Evolutionary conservation across 53 echinoderm and acorn worm genomes (phyloP), one percentile per base, ranked within the genome.

Genomic region (Pentamera pediparva): DNA sequence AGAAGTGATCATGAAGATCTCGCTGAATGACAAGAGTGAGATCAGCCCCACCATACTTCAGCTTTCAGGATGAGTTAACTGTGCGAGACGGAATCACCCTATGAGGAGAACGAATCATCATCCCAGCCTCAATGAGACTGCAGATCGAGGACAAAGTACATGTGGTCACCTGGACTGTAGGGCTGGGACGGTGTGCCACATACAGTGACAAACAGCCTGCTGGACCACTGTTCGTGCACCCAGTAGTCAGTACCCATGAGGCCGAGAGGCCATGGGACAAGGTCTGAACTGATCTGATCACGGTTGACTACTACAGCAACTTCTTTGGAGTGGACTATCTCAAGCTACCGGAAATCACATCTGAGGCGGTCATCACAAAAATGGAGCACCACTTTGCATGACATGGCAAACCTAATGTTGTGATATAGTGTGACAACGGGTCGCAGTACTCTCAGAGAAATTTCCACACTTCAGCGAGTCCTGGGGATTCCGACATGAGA

Each of bases 321-420:
- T 81, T 86, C 56, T 86, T 51, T 27, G 85, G 80, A 43, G 69
- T 85, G 17, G 85, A 85, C 31, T 60, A 55, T n/a, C n/a, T n/a
- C n/a, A n/a, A n/a, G n/a, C 47, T 80, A 21, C 29, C 72, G 7
- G 58, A 53, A 30, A 54, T 52, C 12, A 69, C 22, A 48, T 59
- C 74, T 29, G 26, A 27, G 55, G 28, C 71, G 1, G 84, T 83
- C 4, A 77, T 84, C 5, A 39, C 48, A 10, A 61, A 78, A 49
- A 3, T 71, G 39, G 78, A 84, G 36, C 47, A 4, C 1, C 77
- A 77, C 18, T 77, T 83, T 43, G 70, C 77, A 35, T 47, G 69
- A 36, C 70, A 84, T 78, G 84, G 84, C 4, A 84, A 40, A n/a
- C 84, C 84, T 10, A 51, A 58, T 10, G 24, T 37, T 26, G 58